phyloP scores from a whole-genome alignment of 2,113 vertebrate species.

The Microtus pennsylvanicus region DNA sequence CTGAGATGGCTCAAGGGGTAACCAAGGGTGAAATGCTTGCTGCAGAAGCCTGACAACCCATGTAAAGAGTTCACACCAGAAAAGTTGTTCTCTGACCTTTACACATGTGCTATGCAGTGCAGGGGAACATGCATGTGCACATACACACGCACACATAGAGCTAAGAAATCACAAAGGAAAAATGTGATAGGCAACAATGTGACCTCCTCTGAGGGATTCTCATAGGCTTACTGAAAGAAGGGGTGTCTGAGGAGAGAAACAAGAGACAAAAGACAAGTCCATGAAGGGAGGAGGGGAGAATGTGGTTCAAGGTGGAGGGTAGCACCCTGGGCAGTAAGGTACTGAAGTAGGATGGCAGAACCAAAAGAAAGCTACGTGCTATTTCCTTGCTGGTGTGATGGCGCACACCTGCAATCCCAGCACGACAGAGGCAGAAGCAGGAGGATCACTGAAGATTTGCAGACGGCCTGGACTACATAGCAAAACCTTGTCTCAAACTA shows the following conservation, averaged over 20 bases:
- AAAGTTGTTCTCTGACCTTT: background rate
- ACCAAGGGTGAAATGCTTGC: background rate
- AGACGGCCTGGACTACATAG: background rate
- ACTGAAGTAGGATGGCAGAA: background rate
- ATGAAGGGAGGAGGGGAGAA: background rate
- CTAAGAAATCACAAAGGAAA: constrained; percentile 33
- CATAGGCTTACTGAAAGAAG: constrained; percentile 30
- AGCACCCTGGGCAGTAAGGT: background rate
- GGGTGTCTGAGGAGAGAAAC: constrained; percentile 18
- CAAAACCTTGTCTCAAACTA: background rate
- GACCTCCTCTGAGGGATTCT: background rate
- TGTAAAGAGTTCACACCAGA: background rate
- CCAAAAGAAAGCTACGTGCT: background rate
- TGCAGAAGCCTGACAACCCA: background rate
- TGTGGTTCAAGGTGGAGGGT: background rate
- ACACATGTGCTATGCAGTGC: background rate
- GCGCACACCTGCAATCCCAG: background rate
- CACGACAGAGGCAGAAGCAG: background rate
- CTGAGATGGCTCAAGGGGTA: background rate
- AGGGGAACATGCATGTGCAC: too few species aligned
- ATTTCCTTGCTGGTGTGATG: background rate
- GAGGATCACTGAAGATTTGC: background rate
- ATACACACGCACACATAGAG: background rate
- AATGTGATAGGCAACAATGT: background rate
- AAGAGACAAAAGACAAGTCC: background rate